Base-by-base conservation (phyloP, 2,888 invertebrate species). In the Anoncus sp. region DNA sequence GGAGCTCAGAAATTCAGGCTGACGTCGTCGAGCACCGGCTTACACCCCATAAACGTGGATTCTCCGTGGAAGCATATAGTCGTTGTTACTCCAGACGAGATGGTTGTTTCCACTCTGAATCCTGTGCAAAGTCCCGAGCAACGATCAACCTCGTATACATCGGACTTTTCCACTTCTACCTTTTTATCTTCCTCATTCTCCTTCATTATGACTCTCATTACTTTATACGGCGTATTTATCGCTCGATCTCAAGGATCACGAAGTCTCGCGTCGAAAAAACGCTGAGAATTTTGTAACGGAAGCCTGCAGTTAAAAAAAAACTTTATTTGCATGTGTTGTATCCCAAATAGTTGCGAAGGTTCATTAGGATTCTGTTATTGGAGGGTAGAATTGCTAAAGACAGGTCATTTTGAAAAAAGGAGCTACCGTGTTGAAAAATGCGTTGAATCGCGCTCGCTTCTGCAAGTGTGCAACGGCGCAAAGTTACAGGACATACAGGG, bases 31-130 rank as follows among this genome's bases (percentile, higher is more conserved):
- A 78, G 80, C 71, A 81, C 71, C 77, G 81, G 83, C 81, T 85
- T 84, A 84, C 85, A 83, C 82, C 77, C 81, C 75, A 79, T 83
- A 84, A 83, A 84, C 70, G 82, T 80, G 75, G 72, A 72, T 75
- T 63, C 80, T 51, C 67, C 59, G 69, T 63, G 49, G 63, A 74
- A 55, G 59, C 66, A 27, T 1, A 60, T 31, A 40, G 40, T 18
- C 47, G 31, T 24, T 16, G 66, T 60, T 78, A 49, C 66, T 55
- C 35, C 9, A 12, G 67, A 38, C 40, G 38, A 45, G 40, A 20
- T 47, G n/a, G 27, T 59, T 53, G 35, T 63, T 31, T 20, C 14
- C 47, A 47, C 35, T 18, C 27, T 53, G 51, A 47, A 69, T 49
- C 62, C 63, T 57, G 16, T 0, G n/a, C 14, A 20, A 45, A 38